phyloP scores from a whole-genome alignment of 2,797 vertebrate genomes.

The Monodelphis domestica region DNA sequence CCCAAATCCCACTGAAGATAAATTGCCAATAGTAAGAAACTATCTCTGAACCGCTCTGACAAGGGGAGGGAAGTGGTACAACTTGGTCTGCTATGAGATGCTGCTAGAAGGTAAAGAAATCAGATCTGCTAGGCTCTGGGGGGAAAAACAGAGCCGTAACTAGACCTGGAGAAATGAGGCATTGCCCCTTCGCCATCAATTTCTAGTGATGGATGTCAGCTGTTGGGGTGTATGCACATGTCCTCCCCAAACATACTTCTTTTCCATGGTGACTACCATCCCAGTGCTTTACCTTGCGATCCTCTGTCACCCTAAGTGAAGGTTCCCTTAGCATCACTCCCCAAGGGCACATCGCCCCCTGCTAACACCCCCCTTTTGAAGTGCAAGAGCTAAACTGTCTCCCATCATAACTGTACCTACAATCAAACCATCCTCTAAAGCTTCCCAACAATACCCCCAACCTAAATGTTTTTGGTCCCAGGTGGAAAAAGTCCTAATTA shows the following conservation, averaged over 20 bases:
- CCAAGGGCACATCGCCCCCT: neutral
- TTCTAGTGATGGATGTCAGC: neutral
- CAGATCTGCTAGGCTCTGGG: neutral
- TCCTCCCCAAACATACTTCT: neutral
- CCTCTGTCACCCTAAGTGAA: neutral
- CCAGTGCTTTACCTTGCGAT: neutral
- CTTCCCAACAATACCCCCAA: neutral
- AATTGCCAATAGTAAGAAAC: neutral
- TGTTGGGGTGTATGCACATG: neutral
- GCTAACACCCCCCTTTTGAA: neutral
- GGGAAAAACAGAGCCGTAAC: neutral
- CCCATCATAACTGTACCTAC: neutral
- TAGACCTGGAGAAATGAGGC: neutral
- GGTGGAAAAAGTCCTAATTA: neutral
- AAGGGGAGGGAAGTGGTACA: neutral
- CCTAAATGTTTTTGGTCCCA: neutral
- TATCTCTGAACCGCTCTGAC: neutral
- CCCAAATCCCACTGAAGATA: neutral
- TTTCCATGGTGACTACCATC: neutral
- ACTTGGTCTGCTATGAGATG: neutral
- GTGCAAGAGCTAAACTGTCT: neutral
- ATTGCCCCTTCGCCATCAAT: neutral
- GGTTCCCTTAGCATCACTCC: neutral
- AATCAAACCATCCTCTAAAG: neutral
- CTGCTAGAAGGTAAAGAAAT: neutral